phyloP scores from a whole-genome alignment of 2,113 vertebrate species.

The Catagonus wagneri region DNA sequence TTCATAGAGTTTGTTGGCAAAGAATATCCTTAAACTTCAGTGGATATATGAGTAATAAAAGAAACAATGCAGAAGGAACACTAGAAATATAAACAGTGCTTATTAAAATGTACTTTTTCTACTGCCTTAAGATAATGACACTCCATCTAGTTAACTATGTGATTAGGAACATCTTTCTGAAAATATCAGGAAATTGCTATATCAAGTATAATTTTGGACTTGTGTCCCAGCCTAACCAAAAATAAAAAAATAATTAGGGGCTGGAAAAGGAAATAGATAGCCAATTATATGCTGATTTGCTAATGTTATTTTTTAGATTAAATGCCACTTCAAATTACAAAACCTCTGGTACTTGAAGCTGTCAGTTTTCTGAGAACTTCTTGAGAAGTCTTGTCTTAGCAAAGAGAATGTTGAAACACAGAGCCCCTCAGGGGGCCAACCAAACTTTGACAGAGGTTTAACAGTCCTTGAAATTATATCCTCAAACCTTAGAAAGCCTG shows the following conservation, averaged over 20 bases:
- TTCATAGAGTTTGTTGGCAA: constrained; percentile 15
- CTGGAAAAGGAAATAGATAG: constrained; percentile 79
- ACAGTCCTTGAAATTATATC: constrained; percentile 93
- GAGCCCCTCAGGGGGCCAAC: constrained; percentile 89
- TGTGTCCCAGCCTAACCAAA: constrained; percentile 74
- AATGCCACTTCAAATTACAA: constrained; percentile 89
- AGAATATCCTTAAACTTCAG: neutral
- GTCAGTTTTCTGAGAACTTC: constrained; percentile 88
- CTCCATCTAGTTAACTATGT: constrained; percentile 18
- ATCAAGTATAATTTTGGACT: constrained; percentile 64
- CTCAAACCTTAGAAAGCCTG: constrained; percentile 89
- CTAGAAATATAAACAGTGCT: neutral
- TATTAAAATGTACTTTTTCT: constrained; percentile 10
- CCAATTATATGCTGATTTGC: constrained; percentile 89
- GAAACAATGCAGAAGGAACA: neutral
- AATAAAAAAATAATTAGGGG: neutral
- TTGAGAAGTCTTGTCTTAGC: constrained; percentile 88
- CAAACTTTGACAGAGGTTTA: constrained; percentile 92
- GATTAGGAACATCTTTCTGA: neutral
- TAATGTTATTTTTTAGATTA: constrained; percentile 90
- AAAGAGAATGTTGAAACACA: constrained; percentile 89
- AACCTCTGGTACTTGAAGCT: constrained; percentile 84
- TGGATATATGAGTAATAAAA: neutral
- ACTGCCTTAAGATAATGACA: constrained; percentile 42
- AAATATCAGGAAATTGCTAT: constrained; percentile 68